Percentiles rank a stretch among this genome's conserved stretches.
These are phyloP conservation scores for Zapus hudsonius DNA, from an alignment of 2,113 vertebrate species.

Conservation along the genomic window DNA sequence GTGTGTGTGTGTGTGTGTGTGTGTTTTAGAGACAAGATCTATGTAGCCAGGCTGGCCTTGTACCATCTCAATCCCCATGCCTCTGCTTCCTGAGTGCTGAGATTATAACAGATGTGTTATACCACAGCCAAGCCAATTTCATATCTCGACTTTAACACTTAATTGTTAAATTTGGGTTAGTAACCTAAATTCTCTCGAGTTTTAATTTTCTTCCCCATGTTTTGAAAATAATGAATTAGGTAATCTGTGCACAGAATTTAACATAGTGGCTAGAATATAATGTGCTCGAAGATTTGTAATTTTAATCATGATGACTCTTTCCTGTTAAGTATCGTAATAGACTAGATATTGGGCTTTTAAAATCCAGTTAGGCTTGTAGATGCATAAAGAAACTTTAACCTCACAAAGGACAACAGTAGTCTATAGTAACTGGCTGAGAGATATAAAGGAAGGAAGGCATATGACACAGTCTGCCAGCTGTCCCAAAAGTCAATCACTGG, in stretches of 20 bases:
- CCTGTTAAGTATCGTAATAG: conserved; percentile 9
- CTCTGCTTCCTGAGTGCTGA: neutral
- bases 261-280: neutral
- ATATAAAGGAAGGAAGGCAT: neutral
- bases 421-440: neutral
- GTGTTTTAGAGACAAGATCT: neutral
- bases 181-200: neutral
- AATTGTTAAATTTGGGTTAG: neutral
- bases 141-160: neutral
- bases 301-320: neutral
- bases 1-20: neutral
- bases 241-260: neutral
- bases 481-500: neutral
- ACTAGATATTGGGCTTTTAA: neutral
- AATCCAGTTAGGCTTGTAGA: neutral
- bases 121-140: neutral
- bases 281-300: neutral
- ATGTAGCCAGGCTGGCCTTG: neutral
- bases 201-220: neutral
- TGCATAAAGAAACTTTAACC: neutral
- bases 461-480: neutral
- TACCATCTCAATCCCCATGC: too few species aligned
- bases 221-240: conserved; percentile 18
- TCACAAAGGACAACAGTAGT: neutral
- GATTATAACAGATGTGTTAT: neutral